Conservation (phyloP, 2,888 invertebrate genomes). For the Papilio protenor region DNA sequence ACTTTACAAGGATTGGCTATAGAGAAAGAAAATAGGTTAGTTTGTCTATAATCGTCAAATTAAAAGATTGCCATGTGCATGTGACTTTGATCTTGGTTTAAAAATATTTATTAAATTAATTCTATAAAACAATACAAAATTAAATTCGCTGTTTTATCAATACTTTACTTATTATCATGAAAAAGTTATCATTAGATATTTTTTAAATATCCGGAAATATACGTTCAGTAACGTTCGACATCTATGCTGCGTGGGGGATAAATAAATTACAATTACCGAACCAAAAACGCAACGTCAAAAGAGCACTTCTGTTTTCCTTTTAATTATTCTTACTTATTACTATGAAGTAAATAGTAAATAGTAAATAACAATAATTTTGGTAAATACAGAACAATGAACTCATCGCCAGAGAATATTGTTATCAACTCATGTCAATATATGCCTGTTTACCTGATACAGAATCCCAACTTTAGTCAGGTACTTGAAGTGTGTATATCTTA, state of each 20-base stretch:
- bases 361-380: slow-evolving; percentile 51
- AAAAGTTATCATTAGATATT: background rate
- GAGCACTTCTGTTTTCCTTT: slow-evolving; percentile 23
- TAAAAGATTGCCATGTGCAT: slow-evolving; percentile 45
- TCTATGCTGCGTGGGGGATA: slow-evolving; percentile 4
- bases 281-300: slow-evolving; percentile 42
- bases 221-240: slow-evolving; percentile 3
- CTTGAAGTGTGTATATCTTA: slow-evolving; percentile 52
- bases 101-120: background rate
- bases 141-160: background rate
- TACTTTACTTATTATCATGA: background rate
- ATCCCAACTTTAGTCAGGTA: slow-evolving; percentile 76
- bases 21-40: slow-evolving; percentile 75
- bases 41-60: slow-evolving; percentile 54
- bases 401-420: slow-evolving; percentile 68
- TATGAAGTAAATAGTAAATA: slow-evolving; percentile 46
- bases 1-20: slow-evolving; percentile 78
- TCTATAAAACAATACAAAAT: background rate
- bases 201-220: background rate
- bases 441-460: slow-evolving; percentile 77
- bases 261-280: slow-evolving; percentile 30
- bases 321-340: slow-evolving; percentile 33
- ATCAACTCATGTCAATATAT: slow-evolving; percentile 78
- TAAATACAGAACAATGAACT: slow-evolving; percentile 66
- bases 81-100: background rate